Evolutionary conservation across 2,113 vertebrate genomes (phyloP).

Genomic region (Halcyon senegalensis): DNA sequence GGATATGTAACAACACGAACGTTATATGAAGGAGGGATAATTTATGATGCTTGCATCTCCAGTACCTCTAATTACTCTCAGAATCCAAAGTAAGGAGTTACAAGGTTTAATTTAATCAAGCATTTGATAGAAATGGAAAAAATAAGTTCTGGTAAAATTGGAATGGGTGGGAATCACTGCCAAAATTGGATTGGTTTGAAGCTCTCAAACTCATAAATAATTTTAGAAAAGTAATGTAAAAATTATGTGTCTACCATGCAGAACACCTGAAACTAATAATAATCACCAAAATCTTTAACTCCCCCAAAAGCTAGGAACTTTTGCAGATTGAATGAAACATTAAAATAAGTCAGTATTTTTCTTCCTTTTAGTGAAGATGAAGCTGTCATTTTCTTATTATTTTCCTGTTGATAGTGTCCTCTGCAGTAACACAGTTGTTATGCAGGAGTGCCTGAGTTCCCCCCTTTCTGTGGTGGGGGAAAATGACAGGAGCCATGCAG

Average conservation of each 20-base stretch:
- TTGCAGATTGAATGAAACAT: background rate
- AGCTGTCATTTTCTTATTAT: background rate
- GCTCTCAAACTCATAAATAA: background rate
- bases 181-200: background rate
- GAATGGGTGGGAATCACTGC: background rate
- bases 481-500: no score
- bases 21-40: background rate
- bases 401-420: background rate
- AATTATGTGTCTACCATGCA: background rate
- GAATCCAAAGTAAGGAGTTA: background rate
- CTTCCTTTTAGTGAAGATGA: background rate
- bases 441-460: background rate
- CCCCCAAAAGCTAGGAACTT: background rate
- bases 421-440: accelerated
- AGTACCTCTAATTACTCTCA: background rate
- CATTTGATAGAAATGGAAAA: background rate
- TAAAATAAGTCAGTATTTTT: background rate
- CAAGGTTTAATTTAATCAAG: background rate
- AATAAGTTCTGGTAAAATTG: background rate
- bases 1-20: background rate
- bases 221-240: background rate
- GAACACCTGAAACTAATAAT: background rate
- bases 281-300: background rate
- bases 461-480: background rate
- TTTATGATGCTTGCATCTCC: background rate